A percentile compares a stretch with the other conserved stretches of the same genome.
phyloP scores from a whole-genome alignment of 2,888 invertebrate genomes.

The Romanomermis culicivorax region DNA sequence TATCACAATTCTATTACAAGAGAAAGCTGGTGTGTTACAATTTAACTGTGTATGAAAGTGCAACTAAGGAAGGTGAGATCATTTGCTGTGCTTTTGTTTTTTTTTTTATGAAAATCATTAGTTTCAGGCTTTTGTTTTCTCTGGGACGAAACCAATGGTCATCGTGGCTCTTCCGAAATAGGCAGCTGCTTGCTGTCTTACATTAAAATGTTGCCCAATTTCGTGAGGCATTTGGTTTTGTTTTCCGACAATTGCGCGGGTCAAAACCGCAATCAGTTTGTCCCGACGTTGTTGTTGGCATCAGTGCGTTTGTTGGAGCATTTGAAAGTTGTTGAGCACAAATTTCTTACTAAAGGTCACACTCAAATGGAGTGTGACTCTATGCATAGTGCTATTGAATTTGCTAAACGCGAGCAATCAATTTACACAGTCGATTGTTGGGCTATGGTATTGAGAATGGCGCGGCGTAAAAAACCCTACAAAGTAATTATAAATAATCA shows the following conservation, averaged over 20 bases:
- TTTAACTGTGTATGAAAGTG: background rate
- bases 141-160: constrained; percentile 1
- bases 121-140: constrained; percentile 1
- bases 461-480: no score
- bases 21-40: constrained; percentile 2
- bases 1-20: constrained; percentile 2
- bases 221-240: background rate
- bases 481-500: no score
- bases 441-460: background rate
- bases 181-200: background rate
- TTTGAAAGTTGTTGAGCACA: background rate
- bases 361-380: constrained; percentile 5
- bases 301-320: background rate
- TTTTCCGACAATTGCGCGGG: constrained; percentile 4
- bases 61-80: no score
- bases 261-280: constrained; percentile 7
- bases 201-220: background rate
- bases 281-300: background rate
- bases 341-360: constrained; percentile 1
- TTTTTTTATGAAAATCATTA: no score
- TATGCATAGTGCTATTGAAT: constrained; percentile 1
- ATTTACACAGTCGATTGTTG: background rate
- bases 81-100: no score
- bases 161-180: constrained; percentile 1
- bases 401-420: background rate